A percentile compares a stretch with the other conserved stretches of the same genome.
phyloP scores from a whole-genome alignment of 2,113 vertebrate genomes.

The Rallus limicola region DNA sequence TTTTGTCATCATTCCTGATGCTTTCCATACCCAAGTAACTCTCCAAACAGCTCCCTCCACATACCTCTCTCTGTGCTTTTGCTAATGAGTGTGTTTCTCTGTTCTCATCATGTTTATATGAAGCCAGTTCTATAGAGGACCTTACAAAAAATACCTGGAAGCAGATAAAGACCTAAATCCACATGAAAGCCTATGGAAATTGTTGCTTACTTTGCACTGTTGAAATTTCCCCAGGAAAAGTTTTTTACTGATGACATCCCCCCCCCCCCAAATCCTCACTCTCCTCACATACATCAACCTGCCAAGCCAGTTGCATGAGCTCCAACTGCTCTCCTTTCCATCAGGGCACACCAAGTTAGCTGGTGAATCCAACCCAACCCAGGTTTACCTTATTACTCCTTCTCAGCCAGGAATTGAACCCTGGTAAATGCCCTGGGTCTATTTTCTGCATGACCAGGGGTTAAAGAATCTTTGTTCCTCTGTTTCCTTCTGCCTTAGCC shows the following conservation, averaged over 20 bases:
- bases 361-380: background rate
- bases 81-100: background rate
- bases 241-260: background rate
- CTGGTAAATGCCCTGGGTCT: background rate
- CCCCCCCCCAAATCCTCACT: background rate
- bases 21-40: background rate
- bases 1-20: background rate
- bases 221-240: background rate
- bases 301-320: background rate
- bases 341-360: too few species aligned
- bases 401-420: background rate
- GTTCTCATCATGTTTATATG: background rate
- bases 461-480: background rate
- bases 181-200: accelerated
- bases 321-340: background rate
- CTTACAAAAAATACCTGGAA: background rate
- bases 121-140: background rate
- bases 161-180: background rate
- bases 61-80: background rate
- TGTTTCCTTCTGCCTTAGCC: background rate
- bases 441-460: too few species aligned
- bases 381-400: background rate
- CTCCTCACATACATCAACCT: background rate
- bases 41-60: background rate
- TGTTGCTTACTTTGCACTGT: background rate